Base-by-base conservation (phyloP, 1,140 invertebrate genomes). In the Drosophila guanche region DNA sequence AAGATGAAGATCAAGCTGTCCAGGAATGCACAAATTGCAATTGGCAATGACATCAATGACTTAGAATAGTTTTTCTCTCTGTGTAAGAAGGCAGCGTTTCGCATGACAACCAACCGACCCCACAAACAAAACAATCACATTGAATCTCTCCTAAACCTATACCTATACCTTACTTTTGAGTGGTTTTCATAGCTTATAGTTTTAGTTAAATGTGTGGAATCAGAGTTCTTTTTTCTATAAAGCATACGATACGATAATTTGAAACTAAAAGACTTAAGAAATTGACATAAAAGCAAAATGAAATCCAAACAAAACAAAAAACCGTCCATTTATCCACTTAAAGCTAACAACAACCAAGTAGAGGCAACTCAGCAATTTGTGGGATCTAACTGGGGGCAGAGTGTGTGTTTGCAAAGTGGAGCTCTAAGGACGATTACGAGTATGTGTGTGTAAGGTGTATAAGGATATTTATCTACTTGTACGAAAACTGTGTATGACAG, bases 271-370 rank as follows among this genome's bases (percentile, higher is more conserved):
- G 80, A 84, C 79, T 84, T 76, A 55, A 71, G 62, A 80, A 67
- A 73, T 73, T 54, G 58, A 80, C 66, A 76, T 67, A 76, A 84
- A 27, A 72, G 75, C 75, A 79, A 84, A 84, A 79, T 76, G 58
- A 84, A 83, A 83, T 71, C 72, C 72, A 70, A 70, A 70, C 45
- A 22, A 47, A 46, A 55, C 59, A 73, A 74, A 62, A 53, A 85
- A 86, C 81, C 81, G 81, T 85, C 81, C 81, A 85, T 85, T 86
- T 80, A 77, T 76, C 79, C 79, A 83, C 69, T 65, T 78, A 79
- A 63, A 79, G 60, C 66, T 54, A 76, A 55, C 40, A 75, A 79
- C 60, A 75, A 63, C 40, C 48, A 56, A 58, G 41, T 56, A 67
- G 57, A 51, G 45, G 54, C 66, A 83, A 56, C 76, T 85, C 71